Conservation (phyloP, 2,113 vertebrate genomes). For the Oreocharis arfaki region DNA sequence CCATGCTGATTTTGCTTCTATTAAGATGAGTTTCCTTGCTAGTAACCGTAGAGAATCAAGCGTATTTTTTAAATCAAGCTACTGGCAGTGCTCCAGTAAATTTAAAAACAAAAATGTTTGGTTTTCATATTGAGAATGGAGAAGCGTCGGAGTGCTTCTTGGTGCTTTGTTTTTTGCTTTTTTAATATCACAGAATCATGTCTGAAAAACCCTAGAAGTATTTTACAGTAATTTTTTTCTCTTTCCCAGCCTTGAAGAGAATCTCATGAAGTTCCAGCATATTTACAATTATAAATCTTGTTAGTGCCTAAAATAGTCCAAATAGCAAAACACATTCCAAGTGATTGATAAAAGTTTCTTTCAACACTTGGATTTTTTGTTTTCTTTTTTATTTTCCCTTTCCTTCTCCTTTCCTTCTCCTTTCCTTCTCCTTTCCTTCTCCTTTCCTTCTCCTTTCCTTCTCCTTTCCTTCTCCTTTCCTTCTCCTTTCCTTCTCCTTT, state of each 20-base stretch:
- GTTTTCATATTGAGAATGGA: background rate
- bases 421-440: too few relatives aligned
- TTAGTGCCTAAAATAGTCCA: background rate
- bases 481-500: too few relatives aligned
- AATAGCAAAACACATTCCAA: background rate
- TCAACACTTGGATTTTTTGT: background rate
- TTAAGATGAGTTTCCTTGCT: conserved; percentile 5
- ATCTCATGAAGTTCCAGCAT: background rate
- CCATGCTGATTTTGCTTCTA: background rate
- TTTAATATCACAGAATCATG: background rate
- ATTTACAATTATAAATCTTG: background rate
- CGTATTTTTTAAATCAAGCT: background rate
- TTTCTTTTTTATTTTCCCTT: too few relatives aligned
- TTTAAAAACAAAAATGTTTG: background rate
- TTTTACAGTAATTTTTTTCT: background rate
- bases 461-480: too few relatives aligned
- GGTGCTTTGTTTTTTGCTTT: background rate
- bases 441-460: too few relatives aligned
- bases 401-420: too few relatives aligned
- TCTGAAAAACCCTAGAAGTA: background rate
- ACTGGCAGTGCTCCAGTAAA: background rate
- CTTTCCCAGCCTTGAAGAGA: background rate
- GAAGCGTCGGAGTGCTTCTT: background rate
- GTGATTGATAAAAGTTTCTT: background rate
- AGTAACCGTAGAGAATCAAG: background rate